Evolutionary conservation across 2,888 invertebrate genomes (phyloP).

Genomic region (Xestoiulus laeticollis): DNA sequence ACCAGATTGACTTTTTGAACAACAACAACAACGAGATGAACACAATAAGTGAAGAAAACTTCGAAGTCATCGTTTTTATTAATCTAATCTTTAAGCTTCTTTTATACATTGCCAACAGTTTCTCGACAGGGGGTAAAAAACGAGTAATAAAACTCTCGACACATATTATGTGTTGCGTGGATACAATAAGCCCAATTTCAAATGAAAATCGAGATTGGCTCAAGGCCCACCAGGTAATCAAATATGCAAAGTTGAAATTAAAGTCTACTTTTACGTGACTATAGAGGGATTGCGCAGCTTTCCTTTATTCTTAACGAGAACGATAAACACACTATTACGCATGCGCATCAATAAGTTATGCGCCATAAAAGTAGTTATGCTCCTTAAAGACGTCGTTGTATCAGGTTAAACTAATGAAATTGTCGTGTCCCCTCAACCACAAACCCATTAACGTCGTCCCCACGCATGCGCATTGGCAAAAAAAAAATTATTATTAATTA

Average conservation of each 20-base stretch:
- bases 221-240: background rate
- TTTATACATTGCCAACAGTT: slow-evolving; percentile 6
- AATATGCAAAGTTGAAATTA: background rate
- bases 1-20: background rate
- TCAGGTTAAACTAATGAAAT: too few species aligned
- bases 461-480: too few species aligned
- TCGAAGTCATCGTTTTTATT: slow-evolving; percentile 46
- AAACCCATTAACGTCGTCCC: too few species aligned
- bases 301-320: too few species aligned
- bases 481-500: too few species aligned
- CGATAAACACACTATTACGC: too few species aligned
- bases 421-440: too few species aligned
- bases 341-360: too few species aligned
- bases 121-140: slow-evolving; percentile 19
- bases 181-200: background rate
- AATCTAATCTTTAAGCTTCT: slow-evolving; percentile 35
- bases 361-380: too few species aligned
- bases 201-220: slow-evolving; percentile 10
- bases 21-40: background rate
- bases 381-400: too few species aligned
- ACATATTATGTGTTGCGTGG: background rate
- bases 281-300: too few species aligned
- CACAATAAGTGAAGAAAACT: slow-evolving; percentile 45
- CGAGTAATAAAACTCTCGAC: background rate
- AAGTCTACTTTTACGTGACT: background rate